Evolutionary conservation across 2,797 vertebrate species (phyloP).

Genomic region (Mastacembelus armatus): DNA sequence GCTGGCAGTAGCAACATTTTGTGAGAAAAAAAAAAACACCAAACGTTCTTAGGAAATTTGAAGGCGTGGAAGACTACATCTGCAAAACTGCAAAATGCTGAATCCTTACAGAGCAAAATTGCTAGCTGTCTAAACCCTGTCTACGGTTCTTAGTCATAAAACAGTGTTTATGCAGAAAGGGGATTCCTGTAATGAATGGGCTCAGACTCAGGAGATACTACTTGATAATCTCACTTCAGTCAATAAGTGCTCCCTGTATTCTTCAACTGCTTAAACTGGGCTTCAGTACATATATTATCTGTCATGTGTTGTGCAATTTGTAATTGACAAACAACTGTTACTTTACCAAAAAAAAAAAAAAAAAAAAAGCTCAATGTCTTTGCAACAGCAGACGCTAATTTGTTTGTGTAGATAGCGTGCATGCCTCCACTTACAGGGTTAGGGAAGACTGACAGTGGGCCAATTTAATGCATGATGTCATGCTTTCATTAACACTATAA

Average conservation of each 20-base stretch:
- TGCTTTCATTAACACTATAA: slow-evolving; percentile 49
- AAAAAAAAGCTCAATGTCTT: slow-evolving; percentile 8
- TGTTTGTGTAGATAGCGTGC: slow-evolving; percentile 29
- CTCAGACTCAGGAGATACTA: slow-evolving; percentile 44
- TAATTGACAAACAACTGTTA: slow-evolving; percentile 57
- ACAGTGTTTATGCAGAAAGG: slow-evolving; percentile 72
- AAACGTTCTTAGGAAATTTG: slow-evolving; percentile 29
- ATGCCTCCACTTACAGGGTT: slow-evolving; percentile 38
- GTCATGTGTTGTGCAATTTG: slow-evolving; percentile 68
- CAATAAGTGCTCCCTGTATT: slow-evolving; percentile 57
- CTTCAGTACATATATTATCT: slow-evolving; percentile 28
- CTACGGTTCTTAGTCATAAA: slow-evolving; percentile 70
- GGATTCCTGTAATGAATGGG: slow-evolving; percentile 69
- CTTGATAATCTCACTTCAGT: slow-evolving; percentile 66
- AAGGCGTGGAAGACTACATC: slow-evolving; percentile 23
- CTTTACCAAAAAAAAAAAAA: slow-evolving; percentile 23
- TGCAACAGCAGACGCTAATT: slow-evolving; percentile 39
- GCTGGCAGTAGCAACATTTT: slow-evolving; percentile 9
- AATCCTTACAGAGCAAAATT: slow-evolving; percentile 54
- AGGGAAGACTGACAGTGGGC: slow-evolving; percentile 17
- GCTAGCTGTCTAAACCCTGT: slow-evolving; percentile 63
- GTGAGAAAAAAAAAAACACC: slow-evolving; percentile 20
- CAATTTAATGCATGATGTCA: slow-evolving; percentile 44
- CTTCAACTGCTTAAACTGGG: slow-evolving; percentile 28
- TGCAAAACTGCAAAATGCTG: slow-evolving; percentile 41